Percentiles rank a stretch among this genome's conserved stretches.
phyloP scores from a whole-genome alignment of 2,888 invertebrate species.

The Patella ulyssiponensis region DNA sequence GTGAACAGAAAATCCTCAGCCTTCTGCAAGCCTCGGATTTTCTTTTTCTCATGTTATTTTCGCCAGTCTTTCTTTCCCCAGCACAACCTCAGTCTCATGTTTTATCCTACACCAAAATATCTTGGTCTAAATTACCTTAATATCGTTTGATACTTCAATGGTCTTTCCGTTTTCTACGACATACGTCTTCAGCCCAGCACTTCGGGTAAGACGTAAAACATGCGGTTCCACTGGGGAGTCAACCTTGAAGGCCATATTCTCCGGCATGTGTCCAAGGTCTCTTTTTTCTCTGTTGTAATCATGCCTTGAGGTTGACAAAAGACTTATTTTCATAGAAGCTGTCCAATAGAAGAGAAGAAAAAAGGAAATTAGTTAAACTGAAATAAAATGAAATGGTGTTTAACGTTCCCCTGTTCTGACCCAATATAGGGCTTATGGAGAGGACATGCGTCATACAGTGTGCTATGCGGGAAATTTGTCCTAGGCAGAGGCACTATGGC shows the following conservation, averaged over 20 bases:
- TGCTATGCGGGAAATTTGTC: no score
- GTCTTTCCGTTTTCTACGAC: not conserved
- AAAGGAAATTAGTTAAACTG: not conserved
- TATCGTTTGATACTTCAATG: not conserved
- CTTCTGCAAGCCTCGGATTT: no score
- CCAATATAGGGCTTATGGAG: no score
- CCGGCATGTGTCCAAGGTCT: not conserved
- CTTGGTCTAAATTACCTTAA: not conserved
- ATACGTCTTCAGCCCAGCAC: not conserved
- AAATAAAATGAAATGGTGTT: no score
- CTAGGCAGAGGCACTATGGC: no score
- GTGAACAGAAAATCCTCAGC: no score
- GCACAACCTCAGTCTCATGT: no score
- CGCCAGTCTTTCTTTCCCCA: no score
- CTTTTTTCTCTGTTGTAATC: not conserved
- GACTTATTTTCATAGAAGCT: not conserved
- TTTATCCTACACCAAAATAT: no score
- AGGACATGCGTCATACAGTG: no score
- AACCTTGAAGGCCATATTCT: not conserved
- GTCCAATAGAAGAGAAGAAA: not conserved
- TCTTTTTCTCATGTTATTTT: no score
- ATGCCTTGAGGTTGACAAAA: not conserved
- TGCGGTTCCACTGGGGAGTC: not conserved
- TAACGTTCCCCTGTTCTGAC: no score
- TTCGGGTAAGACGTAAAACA: not conserved